Evolutionary conservation across 2,113 vertebrate species (phyloP), one percentile per base, ranked within the genome.

Genomic region (Dryoscopus gambensis): DNA sequence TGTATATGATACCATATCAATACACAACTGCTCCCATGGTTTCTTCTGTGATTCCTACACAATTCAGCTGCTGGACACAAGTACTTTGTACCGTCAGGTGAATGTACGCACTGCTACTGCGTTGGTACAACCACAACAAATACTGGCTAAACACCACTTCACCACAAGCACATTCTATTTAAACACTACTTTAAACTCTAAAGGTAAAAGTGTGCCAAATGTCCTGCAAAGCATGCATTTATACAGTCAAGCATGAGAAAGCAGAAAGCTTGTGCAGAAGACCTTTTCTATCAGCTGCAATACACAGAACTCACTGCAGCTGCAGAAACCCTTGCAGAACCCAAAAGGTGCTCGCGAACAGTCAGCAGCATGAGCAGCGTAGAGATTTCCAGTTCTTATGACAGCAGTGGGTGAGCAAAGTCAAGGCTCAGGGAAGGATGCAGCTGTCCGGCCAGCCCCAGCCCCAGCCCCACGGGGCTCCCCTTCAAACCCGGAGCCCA

Each of bases 321-420:
- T 46, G 42, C 56, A 52, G 35, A 88, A 90, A 39, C 9, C 42
- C 67, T 21, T 49, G 27, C n/a, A 64, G 15, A 20, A 76, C 25
- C 16, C 15, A 2, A 67, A 62, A 75, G 46, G 28, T 40, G 40
- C 31, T 14, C 0, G 0, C 0, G 0, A 75, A 60, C 39, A 30
- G 28, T 18, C n/a, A 27, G 69, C 27, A 81, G 20, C 1, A 2
- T 1, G 4, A 67, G 70, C 42, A 37, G 25, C 22, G 10, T 1
- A 22, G 28, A 28, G 8, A 35, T 31, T 71, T 33, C 31, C 55
- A 75, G 1, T 18, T n/a, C 30, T 65, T 39, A 19, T 0, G 1
- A 19, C 3, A 53, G 75, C 53, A 69, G 7, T 22, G 23, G 21
- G 37, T 11, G 10, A 42, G 35, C 7, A 15, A 81, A 81, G 39